Evolutionary conservation across 64 coral and sea anemone genomes (phyloP).

Genomic region (Astreopora myriophthalma): DNA sequence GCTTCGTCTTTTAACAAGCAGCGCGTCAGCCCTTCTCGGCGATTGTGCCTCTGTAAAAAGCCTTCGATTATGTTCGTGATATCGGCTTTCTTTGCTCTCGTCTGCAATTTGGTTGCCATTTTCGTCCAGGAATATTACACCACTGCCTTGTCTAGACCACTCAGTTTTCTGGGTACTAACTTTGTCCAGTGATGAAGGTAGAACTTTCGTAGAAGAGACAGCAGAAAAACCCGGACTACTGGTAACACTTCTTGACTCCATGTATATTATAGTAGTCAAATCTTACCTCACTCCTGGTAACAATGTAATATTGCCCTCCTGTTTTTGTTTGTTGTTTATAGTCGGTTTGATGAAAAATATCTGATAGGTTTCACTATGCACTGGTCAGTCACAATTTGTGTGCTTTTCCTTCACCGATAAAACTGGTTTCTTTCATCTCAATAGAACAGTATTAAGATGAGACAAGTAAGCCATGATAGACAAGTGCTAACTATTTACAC

Average conservation of each 20-base stretch:
- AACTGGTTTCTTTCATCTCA: too few species aligned
- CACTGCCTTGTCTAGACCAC: background rate
- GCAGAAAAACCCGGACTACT: background rate
- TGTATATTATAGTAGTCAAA: background rate
- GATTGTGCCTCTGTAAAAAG: background rate
- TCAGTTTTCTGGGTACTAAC: background rate
- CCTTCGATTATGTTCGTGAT: too few species aligned
- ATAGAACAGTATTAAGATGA: too few species aligned
- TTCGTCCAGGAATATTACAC: background rate
- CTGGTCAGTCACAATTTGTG: too few species aligned
- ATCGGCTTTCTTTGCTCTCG: background rate
- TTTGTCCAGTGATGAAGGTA: background rate
- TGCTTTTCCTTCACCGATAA: background rate
- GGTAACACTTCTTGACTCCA: background rate
- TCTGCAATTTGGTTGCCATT: constrained; percentile 8
- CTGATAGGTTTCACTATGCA: too few species aligned
- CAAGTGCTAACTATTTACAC: too few species aligned
- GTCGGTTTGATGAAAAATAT: too few species aligned
- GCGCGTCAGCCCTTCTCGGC: background rate
- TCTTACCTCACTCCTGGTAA: background rate
- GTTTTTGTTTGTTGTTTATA: too few species aligned
- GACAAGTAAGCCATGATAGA: too few species aligned
- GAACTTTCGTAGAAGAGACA: background rate
- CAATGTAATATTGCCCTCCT: background rate
- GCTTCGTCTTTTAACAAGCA: background rate